A percentile compares a stretch with the other conserved stretches of the same genome.
Evolutionary conservation across 2,888 invertebrate genomes (phyloP).

Genomic region (Amblyjoppa proteus): DNA sequence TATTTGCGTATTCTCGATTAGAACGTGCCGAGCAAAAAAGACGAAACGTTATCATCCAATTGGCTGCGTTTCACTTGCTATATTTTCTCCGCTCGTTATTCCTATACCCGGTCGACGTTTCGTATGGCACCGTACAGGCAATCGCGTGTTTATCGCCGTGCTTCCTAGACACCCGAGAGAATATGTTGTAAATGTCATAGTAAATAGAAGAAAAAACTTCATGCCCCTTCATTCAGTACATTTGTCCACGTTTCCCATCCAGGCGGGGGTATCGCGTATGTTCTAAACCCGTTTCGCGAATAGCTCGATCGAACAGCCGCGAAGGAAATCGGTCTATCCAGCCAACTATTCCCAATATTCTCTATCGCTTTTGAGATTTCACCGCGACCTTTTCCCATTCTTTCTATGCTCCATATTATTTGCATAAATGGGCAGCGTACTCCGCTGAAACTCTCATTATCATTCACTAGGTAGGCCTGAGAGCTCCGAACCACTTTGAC

Average conservation of each 20-base stretch:
- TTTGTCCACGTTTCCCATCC: neutral
- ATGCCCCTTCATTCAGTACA: slow-evolving; percentile 33
- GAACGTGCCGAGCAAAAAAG: slow-evolving; percentile 36
- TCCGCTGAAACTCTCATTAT: slow-evolving; percentile 53
- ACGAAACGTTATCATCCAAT: slow-evolving; percentile 52
- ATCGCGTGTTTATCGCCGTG: slow-evolving; percentile 4
- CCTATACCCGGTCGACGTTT: slow-evolving; percentile 24
- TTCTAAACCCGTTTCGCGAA: slow-evolving; percentile 31
- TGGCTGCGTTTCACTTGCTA: slow-evolving; percentile 64
- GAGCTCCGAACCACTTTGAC: slow-evolving; percentile 22
- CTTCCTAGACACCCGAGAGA: slow-evolving; percentile 23
- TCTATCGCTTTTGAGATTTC: slow-evolving; percentile 50
- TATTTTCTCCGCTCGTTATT: slow-evolving; percentile 55
- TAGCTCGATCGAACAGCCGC: slow-evolving; percentile 11
- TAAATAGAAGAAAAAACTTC: slow-evolving; percentile 39
- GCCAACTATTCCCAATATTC: slow-evolving; percentile 32
- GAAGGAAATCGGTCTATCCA: slow-evolving; percentile 32
- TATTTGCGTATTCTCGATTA: slow-evolving; percentile 47
- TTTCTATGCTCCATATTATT: neutral
- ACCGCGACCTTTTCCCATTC: slow-evolving; percentile 51
- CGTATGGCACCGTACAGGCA: neutral
- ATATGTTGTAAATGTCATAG: slow-evolving; percentile 2
- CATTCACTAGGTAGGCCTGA: slow-evolving; percentile 33
- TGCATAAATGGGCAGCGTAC: slow-evolving; percentile 19
- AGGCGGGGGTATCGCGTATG: neutral